Base-by-base conservation (phyloP, 2,113 vertebrate genomes). In the Amblyornis subalaris region DNA sequence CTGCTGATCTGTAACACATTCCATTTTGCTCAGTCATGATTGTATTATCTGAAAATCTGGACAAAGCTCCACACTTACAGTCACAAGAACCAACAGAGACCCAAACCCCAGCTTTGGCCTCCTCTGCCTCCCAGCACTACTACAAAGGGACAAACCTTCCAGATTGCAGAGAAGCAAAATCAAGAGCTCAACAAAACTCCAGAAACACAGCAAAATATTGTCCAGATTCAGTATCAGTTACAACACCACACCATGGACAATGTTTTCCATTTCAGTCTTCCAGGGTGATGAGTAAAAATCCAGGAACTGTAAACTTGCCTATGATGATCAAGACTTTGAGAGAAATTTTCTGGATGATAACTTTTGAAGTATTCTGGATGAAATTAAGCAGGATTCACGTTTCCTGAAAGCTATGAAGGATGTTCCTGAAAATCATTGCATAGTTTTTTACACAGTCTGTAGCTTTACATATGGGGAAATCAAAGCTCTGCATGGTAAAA, bases 221-320 rank as follows among this genome's bases (percentile, higher is more conserved):
- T 22, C n/a, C 14, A 25, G 3, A 64, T 69, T 92, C 29, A 60
- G 33, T 12, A 64, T 35, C 12, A 36, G 4, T 78, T 89, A 12
- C 35, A 55, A 25, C 20, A 35, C 3, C 1, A 0, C 38, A 15
- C 28, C 1, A 1, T 6, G 17, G 35, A 5, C 14, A 45, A 7
- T 12, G 6, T 58, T 76, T 69, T 53, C 21, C 22, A 53, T 31
- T 40, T 75, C 22, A 58, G 6, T 23, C 5, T 83, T 58, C 33
- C 44, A 40, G 8, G 7, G 9, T 24, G 14, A 24, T 58, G 14
- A 71, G 10, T 42, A 60, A 75, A 38, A 58, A 53, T 12, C 13
- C 9, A 40, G 15, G 11, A 85, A 42, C 17, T 33, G 31, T 70
- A 92, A 92, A 66, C 6, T 86, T n/a, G 40, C 6, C 4, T 45